Conservation (phyloP, 1,140 invertebrate genomes). For the Drosophila lacertosa region DNA sequence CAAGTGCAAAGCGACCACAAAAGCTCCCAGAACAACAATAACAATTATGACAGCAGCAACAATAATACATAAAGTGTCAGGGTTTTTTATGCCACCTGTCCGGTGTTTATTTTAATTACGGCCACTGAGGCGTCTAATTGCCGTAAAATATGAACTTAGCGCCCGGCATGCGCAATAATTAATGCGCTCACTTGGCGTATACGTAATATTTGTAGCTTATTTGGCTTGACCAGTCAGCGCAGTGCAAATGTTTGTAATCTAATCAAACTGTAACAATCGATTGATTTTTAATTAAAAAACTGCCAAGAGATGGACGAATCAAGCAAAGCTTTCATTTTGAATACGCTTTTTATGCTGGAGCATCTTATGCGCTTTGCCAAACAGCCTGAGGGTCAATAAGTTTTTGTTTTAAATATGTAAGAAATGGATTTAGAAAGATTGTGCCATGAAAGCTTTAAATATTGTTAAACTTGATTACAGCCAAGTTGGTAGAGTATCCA, state of each 20-base stretch:
- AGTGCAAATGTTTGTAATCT: constrained; percentile 1
- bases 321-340: neutral
- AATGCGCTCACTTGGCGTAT: constrained; percentile 22
- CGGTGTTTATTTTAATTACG: constrained; percentile 31
- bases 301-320: neutral
- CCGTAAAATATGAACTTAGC: constrained; percentile 35
- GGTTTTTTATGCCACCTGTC: constrained; percentile 17
- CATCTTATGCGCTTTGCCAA: neutral
- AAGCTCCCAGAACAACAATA: constrained; percentile 48
- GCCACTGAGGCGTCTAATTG: constrained; percentile 51
- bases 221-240: constrained; percentile 3
- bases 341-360: neutral
- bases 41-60: constrained; percentile 30
- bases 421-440: too few species aligned
- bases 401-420: too few species aligned
- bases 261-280: constrained; percentile 12
- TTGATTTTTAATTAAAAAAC: constrained; percentile 46
- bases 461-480: too few species aligned
- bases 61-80: constrained; percentile 33
- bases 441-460: too few species aligned
- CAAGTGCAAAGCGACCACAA: constrained; percentile 38
- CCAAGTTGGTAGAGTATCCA: constrained; percentile 3
- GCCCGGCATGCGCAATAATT: constrained; percentile 24
- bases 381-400: neutral
- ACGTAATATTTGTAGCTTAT: constrained; percentile 3